Evolutionary conservation across 2,113 vertebrate species (phyloP).

Genomic region (Clinocottus analis): DNA sequence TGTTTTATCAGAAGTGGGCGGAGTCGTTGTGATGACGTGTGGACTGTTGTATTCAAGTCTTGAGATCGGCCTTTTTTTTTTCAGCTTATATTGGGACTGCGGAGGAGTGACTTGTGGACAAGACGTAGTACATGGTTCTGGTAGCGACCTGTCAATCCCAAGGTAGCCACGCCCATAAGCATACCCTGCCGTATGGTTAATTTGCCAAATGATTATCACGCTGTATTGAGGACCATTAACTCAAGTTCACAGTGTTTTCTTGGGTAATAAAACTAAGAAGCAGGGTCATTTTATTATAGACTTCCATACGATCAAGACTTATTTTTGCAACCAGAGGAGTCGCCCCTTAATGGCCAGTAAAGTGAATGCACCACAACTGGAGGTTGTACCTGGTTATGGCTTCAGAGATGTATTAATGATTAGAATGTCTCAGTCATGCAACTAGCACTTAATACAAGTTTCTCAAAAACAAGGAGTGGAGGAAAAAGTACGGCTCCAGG

Average conservation of each 20-base stretch:
- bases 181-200: not conserved
- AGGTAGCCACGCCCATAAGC: not conserved
- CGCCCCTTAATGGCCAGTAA: not conserved
- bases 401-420: not conserved
- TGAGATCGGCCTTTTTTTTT: too few species aligned
- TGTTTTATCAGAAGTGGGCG: not conserved
- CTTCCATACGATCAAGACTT: not conserved
- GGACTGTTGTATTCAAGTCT: not conserved
- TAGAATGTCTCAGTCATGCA: slow-evolving; percentile 12
- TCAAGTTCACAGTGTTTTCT: not conserved
- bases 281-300: not conserved
- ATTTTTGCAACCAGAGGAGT: not conserved
- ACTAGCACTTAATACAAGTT: too few species aligned
- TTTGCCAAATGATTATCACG: not conserved
- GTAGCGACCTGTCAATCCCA: too few species aligned
- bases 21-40: not conserved
- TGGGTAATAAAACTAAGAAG: not conserved
- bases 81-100: too few species aligned
- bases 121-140: too few species aligned
- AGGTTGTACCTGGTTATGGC: not conserved
- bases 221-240: not conserved
- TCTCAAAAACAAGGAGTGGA: too few species aligned
- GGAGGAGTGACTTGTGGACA: too few species aligned
- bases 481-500: slow-evolving; percentile 9
- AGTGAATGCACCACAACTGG: not conserved